Percentiles rank a stretch among this genome's conserved stretches.
These are phyloP conservation scores for Neotoxoptera formosana DNA, from an alignment of 1,140 invertebrate genomes.

Conservation along the genomic window DNA sequence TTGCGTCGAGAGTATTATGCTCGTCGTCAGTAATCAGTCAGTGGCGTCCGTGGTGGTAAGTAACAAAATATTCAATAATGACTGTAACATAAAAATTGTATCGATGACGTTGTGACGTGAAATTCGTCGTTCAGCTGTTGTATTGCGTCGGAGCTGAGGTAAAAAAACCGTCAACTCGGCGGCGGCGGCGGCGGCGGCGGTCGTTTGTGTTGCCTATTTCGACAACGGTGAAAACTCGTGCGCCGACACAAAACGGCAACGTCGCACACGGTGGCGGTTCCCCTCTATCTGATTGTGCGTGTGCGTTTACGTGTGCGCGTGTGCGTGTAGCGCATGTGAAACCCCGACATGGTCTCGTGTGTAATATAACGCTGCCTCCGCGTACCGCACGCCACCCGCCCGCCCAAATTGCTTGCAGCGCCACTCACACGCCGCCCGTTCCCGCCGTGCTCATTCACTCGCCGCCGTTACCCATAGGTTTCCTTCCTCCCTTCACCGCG, in stretches of 20 bases:
- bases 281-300: constrained; percentile 36
- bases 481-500: constrained; percentile 46
- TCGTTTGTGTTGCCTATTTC: neutral
- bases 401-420: neutral
- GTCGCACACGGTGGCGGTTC: constrained; percentile 51
- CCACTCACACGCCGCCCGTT: neutral
- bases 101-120: neutral
- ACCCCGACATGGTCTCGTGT: constrained; percentile 49
- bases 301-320: neutral
- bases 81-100: neutral
- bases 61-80: neutral
- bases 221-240: constrained; percentile 52
- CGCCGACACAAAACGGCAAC: constrained; percentile 16
- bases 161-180: neutral
- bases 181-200: neutral
- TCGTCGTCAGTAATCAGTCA: neutral
- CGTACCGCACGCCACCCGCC: neutral
- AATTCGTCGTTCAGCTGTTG: neutral
- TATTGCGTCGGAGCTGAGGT: neutral
- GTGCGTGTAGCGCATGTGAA: constrained; percentile 38
- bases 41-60: neutral
- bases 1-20: neutral
- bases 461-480: constrained; percentile 38
- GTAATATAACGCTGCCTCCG: constrained; percentile 44
- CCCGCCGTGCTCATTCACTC: neutral